phyloP scores from a whole-genome alignment of 2,888 invertebrate species.

The Callimorpha dominula region DNA sequence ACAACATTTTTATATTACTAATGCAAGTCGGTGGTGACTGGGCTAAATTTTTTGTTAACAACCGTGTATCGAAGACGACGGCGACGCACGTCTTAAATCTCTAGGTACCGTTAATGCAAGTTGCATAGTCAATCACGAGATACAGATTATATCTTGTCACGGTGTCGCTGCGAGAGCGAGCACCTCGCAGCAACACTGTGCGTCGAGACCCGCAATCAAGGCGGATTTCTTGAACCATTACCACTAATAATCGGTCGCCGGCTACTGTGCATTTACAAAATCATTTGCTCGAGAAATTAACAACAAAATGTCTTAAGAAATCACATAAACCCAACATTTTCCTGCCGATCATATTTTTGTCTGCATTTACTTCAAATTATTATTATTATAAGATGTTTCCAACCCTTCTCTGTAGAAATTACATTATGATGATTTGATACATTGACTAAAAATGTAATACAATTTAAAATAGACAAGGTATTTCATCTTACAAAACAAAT shows the following conservation, averaged over 20 bases:
- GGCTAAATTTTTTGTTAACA: conserved; percentile 16
- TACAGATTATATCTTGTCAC: conserved; percentile 40
- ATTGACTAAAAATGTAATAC: conserved; percentile 26
- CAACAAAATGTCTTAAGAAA: conserved; percentile 48
- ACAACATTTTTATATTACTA: conserved; percentile 21
- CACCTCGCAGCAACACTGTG: conserved; percentile 19
- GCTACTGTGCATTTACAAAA: conserved; percentile 69
- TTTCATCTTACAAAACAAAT: conserved; percentile 45
- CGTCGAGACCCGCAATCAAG: conserved; percentile 65
- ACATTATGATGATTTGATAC: conserved; percentile 28
- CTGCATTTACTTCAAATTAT: conserved; percentile 38
- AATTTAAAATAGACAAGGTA: conserved; percentile 34
- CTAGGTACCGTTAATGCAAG: conserved; percentile 36
- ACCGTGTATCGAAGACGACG: background rate
- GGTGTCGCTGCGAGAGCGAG: conserved; percentile 20
- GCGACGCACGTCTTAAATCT: conserved; percentile 36
- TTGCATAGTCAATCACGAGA: conserved; percentile 41
- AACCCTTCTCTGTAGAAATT: conserved; percentile 16
- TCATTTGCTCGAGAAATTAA: conserved; percentile 54
- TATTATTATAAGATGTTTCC: conserved; percentile 22
- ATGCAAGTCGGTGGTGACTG: conserved; percentile 6
- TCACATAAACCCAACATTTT: conserved; percentile 31
- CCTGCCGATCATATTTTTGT: conserved; percentile 39
- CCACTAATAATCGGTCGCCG: conserved; percentile 61
- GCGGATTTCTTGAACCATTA: conserved; percentile 68